These are phyloP conservation scores for Lymantria monacha DNA, from an alignment of 2,888 invertebrate genomes.

Conservation along the genomic window DNA sequence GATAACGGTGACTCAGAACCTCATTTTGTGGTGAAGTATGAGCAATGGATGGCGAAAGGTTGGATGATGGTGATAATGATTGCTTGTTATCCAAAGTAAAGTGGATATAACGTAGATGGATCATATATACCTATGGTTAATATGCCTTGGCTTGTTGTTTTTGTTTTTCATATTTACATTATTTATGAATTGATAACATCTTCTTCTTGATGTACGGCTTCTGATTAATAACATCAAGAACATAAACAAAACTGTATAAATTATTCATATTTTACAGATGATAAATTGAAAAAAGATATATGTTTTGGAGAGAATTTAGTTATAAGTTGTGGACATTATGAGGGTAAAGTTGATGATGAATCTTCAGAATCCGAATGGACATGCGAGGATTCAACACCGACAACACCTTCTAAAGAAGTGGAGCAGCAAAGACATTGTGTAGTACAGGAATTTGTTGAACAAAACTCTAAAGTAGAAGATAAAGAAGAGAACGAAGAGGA, in stretches of 20 bases:
- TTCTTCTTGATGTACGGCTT: no score
- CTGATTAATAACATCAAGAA: no score
- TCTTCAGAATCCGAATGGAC: slow-evolving; percentile 71
- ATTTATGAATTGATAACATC: no score
- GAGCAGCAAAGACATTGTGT: slow-evolving; percentile 38
- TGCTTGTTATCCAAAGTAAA: background rate
- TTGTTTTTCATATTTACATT: no score
- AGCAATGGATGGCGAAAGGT: no score
- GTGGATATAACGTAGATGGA: no score
- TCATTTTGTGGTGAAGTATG: no score
- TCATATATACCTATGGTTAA: no score
- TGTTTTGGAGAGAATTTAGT: slow-evolving; percentile 80
- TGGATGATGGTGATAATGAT: background rate
- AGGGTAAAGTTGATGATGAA: slow-evolving; percentile 50
- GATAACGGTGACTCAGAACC: no score
- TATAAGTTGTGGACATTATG: slow-evolving; percentile 75
- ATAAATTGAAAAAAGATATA: slow-evolving; percentile 67
- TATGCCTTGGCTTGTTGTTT: no score
- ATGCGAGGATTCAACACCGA: slow-evolving; percentile 47
- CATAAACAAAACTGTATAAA: background rate
- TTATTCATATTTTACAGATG: slow-evolving; percentile 51
- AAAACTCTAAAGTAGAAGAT: slow-evolving; percentile 20
- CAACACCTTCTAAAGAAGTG: slow-evolving; percentile 33
- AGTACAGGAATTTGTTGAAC: slow-evolving; percentile 40
- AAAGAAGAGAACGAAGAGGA: slow-evolving; percentile 37